A percentile compares a stretch with the other conserved stretches of the same genome.
phyloP scores from a whole-genome alignment of 2,888 invertebrate genomes.

The Leptinotarsa haldemani region DNA sequence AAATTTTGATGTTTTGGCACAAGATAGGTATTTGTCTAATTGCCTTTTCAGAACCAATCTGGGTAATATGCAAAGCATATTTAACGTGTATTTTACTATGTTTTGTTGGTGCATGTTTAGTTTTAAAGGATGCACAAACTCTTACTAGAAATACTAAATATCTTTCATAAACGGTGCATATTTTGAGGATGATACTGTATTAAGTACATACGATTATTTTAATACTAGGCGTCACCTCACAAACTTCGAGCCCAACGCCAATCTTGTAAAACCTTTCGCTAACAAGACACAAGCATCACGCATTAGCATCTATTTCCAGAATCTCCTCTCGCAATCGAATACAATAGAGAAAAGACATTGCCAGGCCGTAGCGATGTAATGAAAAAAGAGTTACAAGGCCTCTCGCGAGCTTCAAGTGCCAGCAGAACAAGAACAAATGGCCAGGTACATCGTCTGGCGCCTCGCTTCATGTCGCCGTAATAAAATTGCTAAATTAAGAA shows the following conservation, averaged over 20 bases:
- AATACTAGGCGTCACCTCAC: not conserved
- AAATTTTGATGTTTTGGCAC: no score
- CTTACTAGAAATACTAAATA: no score
- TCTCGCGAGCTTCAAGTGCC: constrained; percentile 18
- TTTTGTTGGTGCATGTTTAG: no score
- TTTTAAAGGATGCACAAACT: no score
- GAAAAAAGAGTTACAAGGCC: constrained; percentile 12
- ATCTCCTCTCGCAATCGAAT: constrained; percentile 1
- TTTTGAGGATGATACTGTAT: no score
- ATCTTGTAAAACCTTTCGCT: not conserved
- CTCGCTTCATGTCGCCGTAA: constrained; percentile 15
- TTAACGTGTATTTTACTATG: no score
- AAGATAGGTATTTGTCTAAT: no score
- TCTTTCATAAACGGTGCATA: no score
- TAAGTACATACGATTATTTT: no score
- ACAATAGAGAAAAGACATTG: constrained; percentile 15
- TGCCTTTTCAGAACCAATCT: no score
- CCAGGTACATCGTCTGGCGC: constrained; percentile 26
- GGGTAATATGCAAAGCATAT: no score
- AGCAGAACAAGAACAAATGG: constrained; percentile 19
- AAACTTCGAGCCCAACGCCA: not conserved
- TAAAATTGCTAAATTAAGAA: constrained; percentile 24
- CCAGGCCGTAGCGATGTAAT: not conserved
- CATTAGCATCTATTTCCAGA: constrained; percentile 4
- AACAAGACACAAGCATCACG: constrained; percentile 5